Percentiles rank a stretch among this genome's conserved stretches.
These are phyloP conservation scores for Rhagonycha fulva DNA, from an alignment of 2,888 invertebrate genomes.

Conservation along the genomic window DNA sequence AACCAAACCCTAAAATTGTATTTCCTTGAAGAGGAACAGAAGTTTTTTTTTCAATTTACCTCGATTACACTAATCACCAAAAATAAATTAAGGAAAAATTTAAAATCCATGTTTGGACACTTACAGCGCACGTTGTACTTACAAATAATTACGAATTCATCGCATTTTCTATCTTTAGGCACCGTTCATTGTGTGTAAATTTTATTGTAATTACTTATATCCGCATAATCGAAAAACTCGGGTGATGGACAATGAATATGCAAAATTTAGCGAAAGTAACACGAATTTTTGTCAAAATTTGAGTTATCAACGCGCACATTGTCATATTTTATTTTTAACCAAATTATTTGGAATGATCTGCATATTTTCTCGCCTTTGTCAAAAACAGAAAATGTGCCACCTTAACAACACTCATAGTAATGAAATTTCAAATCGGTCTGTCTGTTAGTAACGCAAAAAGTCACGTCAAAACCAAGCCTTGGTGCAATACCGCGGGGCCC, in stretches of 20 bases:
- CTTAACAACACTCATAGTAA: too few species aligned
- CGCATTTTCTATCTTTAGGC: background rate
- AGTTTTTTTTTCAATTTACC: background rate
- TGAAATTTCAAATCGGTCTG: too few species aligned
- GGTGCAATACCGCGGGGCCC: too few species aligned
- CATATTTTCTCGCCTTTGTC: too few species aligned
- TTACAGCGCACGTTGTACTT: background rate
- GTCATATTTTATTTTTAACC: background rate
- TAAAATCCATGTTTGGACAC: background rate
- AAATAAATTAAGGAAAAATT: background rate
- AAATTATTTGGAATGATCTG: too few species aligned
- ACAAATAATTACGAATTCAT: background rate
- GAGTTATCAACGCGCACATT: background rate
- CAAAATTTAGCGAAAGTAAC: background rate
- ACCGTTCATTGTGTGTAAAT: background rate
- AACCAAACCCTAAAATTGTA: background rate
- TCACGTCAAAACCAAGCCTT: too few species aligned
- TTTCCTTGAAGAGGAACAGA: background rate
- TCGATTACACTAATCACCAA: background rate
- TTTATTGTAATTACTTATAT: background rate
- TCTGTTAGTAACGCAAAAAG: too few species aligned
- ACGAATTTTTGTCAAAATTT: background rate
- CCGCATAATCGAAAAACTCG: background rate
- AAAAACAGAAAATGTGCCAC: too few species aligned
- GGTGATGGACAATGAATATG: background rate